Evolutionary conservation across 2,888 invertebrate genomes (phyloP).

Genomic region (Timandra comae): DNA sequence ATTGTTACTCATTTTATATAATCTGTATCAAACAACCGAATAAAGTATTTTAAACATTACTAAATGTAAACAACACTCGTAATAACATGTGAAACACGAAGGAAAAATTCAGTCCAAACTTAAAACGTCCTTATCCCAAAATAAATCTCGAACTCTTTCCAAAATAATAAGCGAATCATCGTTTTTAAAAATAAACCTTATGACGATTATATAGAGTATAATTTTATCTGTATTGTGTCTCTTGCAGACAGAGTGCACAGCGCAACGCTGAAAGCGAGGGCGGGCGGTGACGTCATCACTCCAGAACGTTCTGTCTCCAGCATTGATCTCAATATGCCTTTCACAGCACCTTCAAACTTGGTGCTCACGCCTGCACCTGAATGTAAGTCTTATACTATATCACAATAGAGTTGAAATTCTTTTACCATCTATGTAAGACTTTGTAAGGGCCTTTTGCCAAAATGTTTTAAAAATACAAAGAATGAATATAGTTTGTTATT

Average conservation of each 20-base stretch:
- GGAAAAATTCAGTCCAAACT: conserved; percentile 4
- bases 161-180: conserved; percentile 16
- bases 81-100: no score
- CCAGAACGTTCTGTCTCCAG: conserved; percentile 58
- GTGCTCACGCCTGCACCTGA: conserved; percentile 70
- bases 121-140: conserved; percentile 16
- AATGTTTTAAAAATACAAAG: no score
- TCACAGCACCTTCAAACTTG: conserved; percentile 59
- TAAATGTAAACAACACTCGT: no score
- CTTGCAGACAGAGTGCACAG: conserved; percentile 58
- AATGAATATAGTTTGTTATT: no score
- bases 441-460: no score
- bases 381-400: conserved; percentile 53
- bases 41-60: no score
- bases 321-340: conserved; percentile 59
- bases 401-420: no score
- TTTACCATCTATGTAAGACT: no score
- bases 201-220: conserved; percentile 5
- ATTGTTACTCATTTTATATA: no score
- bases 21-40: no score
- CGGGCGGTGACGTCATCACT: conserved; percentile 63
- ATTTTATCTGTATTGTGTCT: conserved; percentile 13
- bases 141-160: conserved; percentile 16
- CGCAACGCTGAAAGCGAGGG: conserved; percentile 48
- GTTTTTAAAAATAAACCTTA: conserved; percentile 14